Evolutionary conservation across 2,797 vertebrate species (phyloP), one percentile per base, ranked within the genome.

Genomic region (Gila robusta): DNA sequence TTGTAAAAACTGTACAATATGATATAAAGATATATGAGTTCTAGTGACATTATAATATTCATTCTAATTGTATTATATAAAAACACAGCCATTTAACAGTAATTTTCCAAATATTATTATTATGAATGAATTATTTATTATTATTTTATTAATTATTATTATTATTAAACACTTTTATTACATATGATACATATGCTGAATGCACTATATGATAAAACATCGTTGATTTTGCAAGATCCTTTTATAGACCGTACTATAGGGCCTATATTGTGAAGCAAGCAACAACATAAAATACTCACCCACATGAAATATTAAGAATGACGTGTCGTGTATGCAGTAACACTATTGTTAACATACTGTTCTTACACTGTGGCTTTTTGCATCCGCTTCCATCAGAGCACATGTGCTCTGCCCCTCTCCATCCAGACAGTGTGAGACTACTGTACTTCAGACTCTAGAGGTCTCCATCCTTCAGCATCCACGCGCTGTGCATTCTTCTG

Each of bases 381-480:
- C 79, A 80, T 35, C 76, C 35, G 76, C 54, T 64, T 64, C 56
- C 37, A 79, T 62, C 44, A n/a, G 9, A 6, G 64, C 74, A 84
- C 59, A 84, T 66, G 79, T 39, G 81, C 79, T 83, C 14, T 81
- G 28, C 41, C 54, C n/a, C 32, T 79, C 84, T 82, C 79, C 87
- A 86, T 87, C 76, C 77, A 88, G 84, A 84, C 76, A 74, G 82
- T 69, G 82, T 84, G 81, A 89, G 47, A 49, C 47, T 49, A 49
- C 49, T 73, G 78, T 94, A 92, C 91, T 95, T 94, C 91, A 90
- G 94, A 96, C 96, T 96, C 93, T 96, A 96, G 96, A 94, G 95
- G 94, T 96, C 95, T 95, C 95, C 95, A 94, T 96, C 95, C 95
- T 95, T 95, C 95, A 94, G 93, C 93, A 94, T 94, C 94, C 93